A percentile compares a stretch with the other conserved stretches of the same genome.
Conservation (phyloP, 2,797 vertebrate species). For the Tauraco hartlaubi region DNA sequence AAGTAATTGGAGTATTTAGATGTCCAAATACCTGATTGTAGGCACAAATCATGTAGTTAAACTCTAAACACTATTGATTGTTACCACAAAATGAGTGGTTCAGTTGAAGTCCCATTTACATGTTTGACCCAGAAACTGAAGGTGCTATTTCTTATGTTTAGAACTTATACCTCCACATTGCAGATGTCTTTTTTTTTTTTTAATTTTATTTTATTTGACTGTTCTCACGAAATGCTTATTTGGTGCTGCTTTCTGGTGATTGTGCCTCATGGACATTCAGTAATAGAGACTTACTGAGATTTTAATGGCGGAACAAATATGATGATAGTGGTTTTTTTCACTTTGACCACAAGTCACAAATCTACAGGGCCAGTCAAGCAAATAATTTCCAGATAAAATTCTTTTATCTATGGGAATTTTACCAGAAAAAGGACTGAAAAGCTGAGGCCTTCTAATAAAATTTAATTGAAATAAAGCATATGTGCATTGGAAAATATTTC, state of each 20-base stretch:
- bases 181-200: neutral
- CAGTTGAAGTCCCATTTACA: neutral
- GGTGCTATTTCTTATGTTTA: neutral
- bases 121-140: neutral
- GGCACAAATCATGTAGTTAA: neutral
- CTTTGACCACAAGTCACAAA: neutral
- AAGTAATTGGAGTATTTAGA: slow-evolving; percentile 1
- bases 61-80: neutral
- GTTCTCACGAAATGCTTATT: neutral
- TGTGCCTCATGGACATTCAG: neutral
- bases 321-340: neutral
- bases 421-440: neutral
- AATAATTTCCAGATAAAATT: neutral
- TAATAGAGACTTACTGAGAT: neutral
- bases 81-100: neutral
- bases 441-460: neutral
- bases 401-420: neutral
- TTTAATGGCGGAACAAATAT: neutral
- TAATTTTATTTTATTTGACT: accelerated
- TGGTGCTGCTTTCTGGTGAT: neutral
- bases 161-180: accelerated
- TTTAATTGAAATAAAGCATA: neutral
- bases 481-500: neutral
- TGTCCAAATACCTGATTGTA: neutral
- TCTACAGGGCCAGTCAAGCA: neutral